phyloP scores from a whole-genome alignment of 2,797 vertebrate species.

The Periophthalmus magnuspinnatus region DNA sequence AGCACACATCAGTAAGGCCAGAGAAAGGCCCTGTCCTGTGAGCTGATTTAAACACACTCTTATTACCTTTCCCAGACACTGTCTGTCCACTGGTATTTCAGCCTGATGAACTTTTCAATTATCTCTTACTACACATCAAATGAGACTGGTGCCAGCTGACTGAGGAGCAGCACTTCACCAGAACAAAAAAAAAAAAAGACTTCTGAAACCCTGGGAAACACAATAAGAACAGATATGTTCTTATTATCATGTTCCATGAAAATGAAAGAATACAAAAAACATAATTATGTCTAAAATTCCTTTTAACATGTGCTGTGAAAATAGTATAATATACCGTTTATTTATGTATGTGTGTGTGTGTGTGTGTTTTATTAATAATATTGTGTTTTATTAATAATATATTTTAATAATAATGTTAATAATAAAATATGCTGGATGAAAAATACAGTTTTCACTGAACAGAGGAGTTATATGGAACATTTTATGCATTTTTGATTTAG shows the following conservation, averaged over 20 bases:
- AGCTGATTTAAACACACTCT: slow-evolving; percentile 75
- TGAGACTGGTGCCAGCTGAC: slow-evolving; percentile 49
- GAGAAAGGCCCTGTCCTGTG: slow-evolving; percentile 73
- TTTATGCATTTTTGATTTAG: background rate
- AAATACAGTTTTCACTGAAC: no score
- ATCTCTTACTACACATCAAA: slow-evolving; percentile 51
- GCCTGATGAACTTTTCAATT: slow-evolving; percentile 58
- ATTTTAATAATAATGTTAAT: no score
- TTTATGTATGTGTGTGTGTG: no score
- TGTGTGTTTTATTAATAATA: no score
- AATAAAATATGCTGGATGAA: no score
- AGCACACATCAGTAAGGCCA: slow-evolving; percentile 59
- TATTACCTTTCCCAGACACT: slow-evolving; percentile 74
- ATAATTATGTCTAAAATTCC: no score
- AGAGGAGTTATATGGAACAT: background rate
- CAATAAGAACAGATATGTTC: background rate
- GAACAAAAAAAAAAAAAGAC: slow-evolving; percentile 53
- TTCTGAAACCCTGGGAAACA: slow-evolving; percentile 51
- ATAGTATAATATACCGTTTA: no score
- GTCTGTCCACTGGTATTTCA: slow-evolving; percentile 50
- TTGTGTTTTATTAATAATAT: no score
- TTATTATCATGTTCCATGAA: no score
- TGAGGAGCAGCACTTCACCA: slow-evolving; percentile 38
- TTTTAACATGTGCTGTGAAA: no score
- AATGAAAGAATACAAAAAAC: no score